Conservation (phyloP, 2,888 invertebrate genomes). For the Phaedon cochleariae region DNA sequence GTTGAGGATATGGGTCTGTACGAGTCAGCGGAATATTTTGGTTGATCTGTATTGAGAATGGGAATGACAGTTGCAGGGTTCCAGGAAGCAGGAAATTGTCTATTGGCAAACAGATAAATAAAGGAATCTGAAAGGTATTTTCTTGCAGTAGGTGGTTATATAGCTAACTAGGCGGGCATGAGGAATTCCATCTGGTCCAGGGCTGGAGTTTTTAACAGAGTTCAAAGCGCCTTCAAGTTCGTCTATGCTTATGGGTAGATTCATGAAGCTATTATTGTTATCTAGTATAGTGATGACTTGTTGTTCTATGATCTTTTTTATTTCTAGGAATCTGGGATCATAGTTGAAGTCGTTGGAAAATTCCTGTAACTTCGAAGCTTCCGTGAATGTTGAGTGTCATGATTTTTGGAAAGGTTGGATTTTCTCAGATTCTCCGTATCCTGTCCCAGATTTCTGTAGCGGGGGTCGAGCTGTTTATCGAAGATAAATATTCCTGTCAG, state of each 20-base stretch:
- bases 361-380: too few species aligned
- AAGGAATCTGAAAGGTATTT: not conserved
- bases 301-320: too few species aligned
- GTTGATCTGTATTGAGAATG: not conserved
- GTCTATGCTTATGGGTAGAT: not conserved
- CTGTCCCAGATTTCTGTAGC: not conserved
- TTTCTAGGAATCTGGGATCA: too few species aligned
- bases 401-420: not conserved
- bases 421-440: not conserved
- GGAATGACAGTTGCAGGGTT: not conserved
- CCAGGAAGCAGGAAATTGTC: not conserved
- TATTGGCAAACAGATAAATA: not conserved
- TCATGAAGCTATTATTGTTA: not conserved
- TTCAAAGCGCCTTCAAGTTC: not conserved
- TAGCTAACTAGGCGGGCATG: not conserved
- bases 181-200: not conserved
- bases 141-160: not conserved
- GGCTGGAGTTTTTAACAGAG: not conserved
- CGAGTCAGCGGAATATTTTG: not conserved
- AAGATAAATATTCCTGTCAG: not conserved
- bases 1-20: conserved; percentile 1
- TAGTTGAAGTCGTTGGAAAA: too few species aligned
- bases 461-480: not conserved
- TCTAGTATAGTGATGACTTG: too few species aligned
- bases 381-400: not conserved